Conservation (phyloP, 2,113 vertebrate genomes). For the Ophiodon elongatus region DNA sequence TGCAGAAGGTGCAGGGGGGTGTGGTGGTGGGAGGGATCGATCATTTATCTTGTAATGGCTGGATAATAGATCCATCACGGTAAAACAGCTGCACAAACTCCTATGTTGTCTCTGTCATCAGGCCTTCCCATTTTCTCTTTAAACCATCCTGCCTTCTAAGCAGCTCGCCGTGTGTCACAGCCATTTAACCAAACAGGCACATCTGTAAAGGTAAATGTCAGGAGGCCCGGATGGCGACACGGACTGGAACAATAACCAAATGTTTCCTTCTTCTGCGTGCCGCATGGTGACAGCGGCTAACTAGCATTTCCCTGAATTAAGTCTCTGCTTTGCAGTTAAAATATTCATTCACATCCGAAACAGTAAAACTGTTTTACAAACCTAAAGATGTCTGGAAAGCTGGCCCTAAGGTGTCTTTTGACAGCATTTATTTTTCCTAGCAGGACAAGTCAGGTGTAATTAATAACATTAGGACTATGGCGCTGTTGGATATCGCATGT, state of each 20-base stretch:
- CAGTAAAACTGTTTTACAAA: background rate
- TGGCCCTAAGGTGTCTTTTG: background rate
- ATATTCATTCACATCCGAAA: background rate
- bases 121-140: constrained; percentile 78
- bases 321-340: constrained; percentile 9
- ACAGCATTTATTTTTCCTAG: background rate
- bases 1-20: constrained; percentile 83
- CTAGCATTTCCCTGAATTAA: constrained; percentile 11
- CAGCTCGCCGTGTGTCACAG: constrained; percentile 66
- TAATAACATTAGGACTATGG: background rate
- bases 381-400: background rate
- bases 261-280: constrained; percentile 50
- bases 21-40: constrained; percentile 92
- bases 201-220: constrained; percentile 67
- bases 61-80: constrained; percentile 99
- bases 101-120: constrained; percentile 81
- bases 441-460: background rate
- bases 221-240: constrained; percentile 43
- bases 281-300: constrained; percentile 25
- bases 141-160: constrained; percentile 68
- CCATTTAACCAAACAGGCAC: constrained; percentile 70
- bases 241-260: constrained; percentile 52
- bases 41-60: constrained; percentile 99
- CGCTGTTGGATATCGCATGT: background rate
- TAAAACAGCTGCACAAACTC: constrained; percentile 94